Evolutionary conservation across 2,888 invertebrate genomes (phyloP).

Genomic region (Imbricaverruca yamaguchii): DNA sequence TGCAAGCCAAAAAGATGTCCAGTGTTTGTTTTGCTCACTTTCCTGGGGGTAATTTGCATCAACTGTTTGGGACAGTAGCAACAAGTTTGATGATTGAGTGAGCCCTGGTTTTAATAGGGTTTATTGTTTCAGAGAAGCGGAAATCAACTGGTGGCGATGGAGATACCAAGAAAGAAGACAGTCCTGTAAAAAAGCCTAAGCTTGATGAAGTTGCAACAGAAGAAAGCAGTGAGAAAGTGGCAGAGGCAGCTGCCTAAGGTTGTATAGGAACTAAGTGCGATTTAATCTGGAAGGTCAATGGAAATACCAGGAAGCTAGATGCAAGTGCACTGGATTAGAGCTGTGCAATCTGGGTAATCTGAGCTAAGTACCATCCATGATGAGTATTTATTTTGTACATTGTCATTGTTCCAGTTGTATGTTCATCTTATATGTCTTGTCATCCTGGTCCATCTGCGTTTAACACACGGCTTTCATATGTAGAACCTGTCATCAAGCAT

Average conservation of each 20-base stretch:
- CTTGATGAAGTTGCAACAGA: constrained; percentile 10
- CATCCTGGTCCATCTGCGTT: constrained; percentile 17
- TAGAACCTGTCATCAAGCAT: constrained; percentile 18
- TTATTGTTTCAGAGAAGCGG: background rate
- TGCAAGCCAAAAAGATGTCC: too few relatives aligned
- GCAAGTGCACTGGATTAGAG: constrained; percentile 1
- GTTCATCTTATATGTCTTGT: constrained; percentile 15
- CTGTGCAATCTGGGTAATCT: constrained; percentile 16
- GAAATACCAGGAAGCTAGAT: constrained; percentile 9
- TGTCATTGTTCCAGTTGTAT: constrained; percentile 21
- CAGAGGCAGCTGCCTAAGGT: constrained; percentile 6
- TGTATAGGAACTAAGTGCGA: background rate
- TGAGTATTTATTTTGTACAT: constrained; percentile 22
- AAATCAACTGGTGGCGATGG: constrained; percentile 1
- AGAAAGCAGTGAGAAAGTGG: constrained; percentile 14
- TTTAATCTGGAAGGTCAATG: background rate
- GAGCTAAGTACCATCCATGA: constrained; percentile 19
- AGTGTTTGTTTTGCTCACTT: too few relatives aligned
- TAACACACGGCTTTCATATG: constrained; percentile 14
- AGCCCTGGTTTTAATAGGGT: too few relatives aligned
- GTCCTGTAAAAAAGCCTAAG: constrained; percentile 2
- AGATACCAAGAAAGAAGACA: constrained; percentile 5
- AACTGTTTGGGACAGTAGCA: too few relatives aligned
- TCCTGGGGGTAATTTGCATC: too few relatives aligned
- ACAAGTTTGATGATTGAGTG: too few relatives aligned